A percentile compares a stretch with the other conserved stretches of the same genome.
These are phyloP conservation scores for Thymelicus acteon DNA, from an alignment of 2,888 invertebrate genomes.

Conservation along the genomic window DNA sequence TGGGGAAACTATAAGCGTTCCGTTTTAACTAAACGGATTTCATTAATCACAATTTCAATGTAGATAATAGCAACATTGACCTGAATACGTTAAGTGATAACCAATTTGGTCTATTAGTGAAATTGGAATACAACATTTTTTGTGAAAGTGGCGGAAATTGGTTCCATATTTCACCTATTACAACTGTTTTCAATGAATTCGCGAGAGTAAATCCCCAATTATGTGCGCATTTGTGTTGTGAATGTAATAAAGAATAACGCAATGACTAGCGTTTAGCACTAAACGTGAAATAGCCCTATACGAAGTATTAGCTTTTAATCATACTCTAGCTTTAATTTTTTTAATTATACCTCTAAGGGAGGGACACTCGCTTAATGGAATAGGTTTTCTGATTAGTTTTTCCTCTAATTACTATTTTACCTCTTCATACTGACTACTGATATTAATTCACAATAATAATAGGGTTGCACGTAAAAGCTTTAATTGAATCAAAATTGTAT, in stretches of 20 bases:
- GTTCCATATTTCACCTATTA: conserved; percentile 21
- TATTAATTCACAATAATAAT: too few species aligned
- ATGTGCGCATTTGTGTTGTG: conserved; percentile 4
- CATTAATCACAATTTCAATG: neutral
- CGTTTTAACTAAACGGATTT: too few species aligned
- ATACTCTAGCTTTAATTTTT: conserved; percentile 21
- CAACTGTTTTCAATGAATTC: conserved; percentile 13
- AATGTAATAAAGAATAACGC: conserved; percentile 22
- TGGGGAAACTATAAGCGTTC: too few species aligned
- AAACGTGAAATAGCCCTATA: conserved; percentile 5
- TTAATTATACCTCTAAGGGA: conserved; percentile 5
- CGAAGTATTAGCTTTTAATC: conserved; percentile 21
- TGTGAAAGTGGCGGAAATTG: conserved; percentile 18
- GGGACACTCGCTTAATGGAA: conserved; percentile 1
- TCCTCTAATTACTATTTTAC: neutral
- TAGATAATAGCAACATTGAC: neutral
- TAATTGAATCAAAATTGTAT: too few species aligned
- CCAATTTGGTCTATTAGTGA: conserved; percentile 42
- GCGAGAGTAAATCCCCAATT: conserved; percentile 16
- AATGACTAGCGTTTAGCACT: conserved; percentile 23
- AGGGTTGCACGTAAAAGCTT: too few species aligned
- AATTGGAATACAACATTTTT: conserved; percentile 40
- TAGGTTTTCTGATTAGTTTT: conserved; percentile 7
- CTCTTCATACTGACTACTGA: neutral
- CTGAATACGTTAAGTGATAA: conserved; percentile 6